These are phyloP conservation scores for Miltochrista miniata DNA, from an alignment of 2,888 invertebrate species.

Conservation along the genomic window DNA sequence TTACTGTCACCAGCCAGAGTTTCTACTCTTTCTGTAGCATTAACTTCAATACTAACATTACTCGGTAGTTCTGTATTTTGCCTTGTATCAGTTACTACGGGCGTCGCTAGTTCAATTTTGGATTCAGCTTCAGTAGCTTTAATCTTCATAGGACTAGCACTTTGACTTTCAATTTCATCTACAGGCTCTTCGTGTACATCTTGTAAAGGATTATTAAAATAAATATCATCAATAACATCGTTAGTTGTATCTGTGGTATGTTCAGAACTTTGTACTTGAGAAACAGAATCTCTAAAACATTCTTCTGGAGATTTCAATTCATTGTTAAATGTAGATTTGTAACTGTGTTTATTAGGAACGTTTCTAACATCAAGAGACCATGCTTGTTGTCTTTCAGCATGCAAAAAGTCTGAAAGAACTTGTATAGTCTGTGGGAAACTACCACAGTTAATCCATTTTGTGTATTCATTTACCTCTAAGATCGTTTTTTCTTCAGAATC, in stretches of 20 bases:
- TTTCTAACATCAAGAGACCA: conserved; percentile 7
- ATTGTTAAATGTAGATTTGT: conserved; percentile 2
- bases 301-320: conserved; percentile 1
- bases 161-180: conserved; percentile 1
- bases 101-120: conserved; percentile 1
- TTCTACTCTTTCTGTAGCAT: background rate
- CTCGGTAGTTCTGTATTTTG: background rate
- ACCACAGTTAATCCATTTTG: conserved; percentile 18
- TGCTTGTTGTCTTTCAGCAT: conserved; percentile 20
- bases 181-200: background rate
- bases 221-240: conserved; percentile 5
- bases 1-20: background rate
- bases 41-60: background rate
- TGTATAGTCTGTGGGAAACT: conserved; percentile 15
- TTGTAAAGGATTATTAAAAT: conserved; percentile 1
- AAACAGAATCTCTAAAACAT: conserved; percentile 6
- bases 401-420: conserved; percentile 26
- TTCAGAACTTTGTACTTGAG: conserved; percentile 1
- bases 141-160: conserved; percentile 3
- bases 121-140: background rate
- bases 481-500: conserved; percentile 8
- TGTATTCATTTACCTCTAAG: conserved; percentile 11
- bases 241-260: conserved; percentile 1
- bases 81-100: background rate
- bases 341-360: background rate